Evolutionary conservation across 2,113 vertebrate genomes (phyloP), one percentile per base, ranked within the genome.

Genomic region (Chascanopsetta lugubris): DNA sequence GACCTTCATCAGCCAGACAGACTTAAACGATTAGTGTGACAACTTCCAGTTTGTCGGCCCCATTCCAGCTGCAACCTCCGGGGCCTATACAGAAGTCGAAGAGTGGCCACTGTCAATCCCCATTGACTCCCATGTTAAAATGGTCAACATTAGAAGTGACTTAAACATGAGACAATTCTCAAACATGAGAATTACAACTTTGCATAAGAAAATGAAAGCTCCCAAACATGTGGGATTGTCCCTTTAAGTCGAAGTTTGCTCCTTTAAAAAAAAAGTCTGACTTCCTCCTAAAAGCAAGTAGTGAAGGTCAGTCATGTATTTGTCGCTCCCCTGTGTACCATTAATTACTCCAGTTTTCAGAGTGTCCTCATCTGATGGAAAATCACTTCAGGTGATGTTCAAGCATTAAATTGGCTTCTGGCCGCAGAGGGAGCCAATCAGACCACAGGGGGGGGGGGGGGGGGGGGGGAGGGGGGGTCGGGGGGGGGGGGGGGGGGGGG

Each of bases 371-470:
- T 75, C 77, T 72, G 70, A 82, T 70, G 61, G 72, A 47, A 83
- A 79, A 77, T 85, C 79, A 67, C 75, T 83, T 70, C 62, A 80
- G 80, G 77, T 68, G 70, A 80, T 68, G 61, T 72, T 82, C 53
- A 69, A 80, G 78, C 53, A 58, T 53, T 73, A 82, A 90, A 90
- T 83, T 80, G 69, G 65, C 67, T 64, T 29, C 32, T 62, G 75
- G 67, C 75, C 54, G n/a, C 40, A 48, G 50, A 65, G 58, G 32
- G 73, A 46, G 54, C 43, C 27, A 69, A 74, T 76, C 82, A 54
- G 63, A n/a, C n/a, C 55, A 1, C 22, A n/a, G n/a, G n/a, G n/a
- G n/a, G n/a, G n/a, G n/a, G n/a, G n/a, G n/a, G n/a, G n/a, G n/a
- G n/a, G n/a, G n/a, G n/a, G n/a, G n/a, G n/a, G n/a, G n/a, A n/a